Evolutionary conservation across 1,140 invertebrate genomes (phyloP).

Genomic region (Lepidurus apus): DNA sequence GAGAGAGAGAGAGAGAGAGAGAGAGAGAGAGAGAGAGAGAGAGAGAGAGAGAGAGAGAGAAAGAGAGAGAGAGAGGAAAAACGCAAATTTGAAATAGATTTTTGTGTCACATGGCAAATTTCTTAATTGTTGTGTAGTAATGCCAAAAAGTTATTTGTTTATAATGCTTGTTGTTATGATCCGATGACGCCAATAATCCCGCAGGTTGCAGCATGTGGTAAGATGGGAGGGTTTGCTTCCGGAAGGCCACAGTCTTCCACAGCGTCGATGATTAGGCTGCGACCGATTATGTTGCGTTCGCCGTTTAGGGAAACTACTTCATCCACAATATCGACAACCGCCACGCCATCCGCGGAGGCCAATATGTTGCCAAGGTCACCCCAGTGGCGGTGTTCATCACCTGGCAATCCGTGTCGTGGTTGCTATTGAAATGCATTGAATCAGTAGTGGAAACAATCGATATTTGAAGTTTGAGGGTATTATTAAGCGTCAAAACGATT

Average conservation of each 20-base stretch:
- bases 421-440: slow-evolving; percentile 47
- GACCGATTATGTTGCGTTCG: slow-evolving; percentile 63
- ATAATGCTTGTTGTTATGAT: neutral
- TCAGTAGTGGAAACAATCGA: neutral
- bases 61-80: neutral
- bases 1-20: too few relatives aligned
- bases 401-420: slow-evolving; percentile 62
- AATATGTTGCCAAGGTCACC: slow-evolving; percentile 86
- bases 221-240: slow-evolving; percentile 59
- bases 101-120: neutral
- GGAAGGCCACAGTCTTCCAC: slow-evolving; percentile 65
- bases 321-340: slow-evolving; percentile 59
- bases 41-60: too few relatives aligned
- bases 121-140: neutral
- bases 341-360: slow-evolving; percentile 55
- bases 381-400: slow-evolving; percentile 65
- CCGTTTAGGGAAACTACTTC: slow-evolving; percentile 56
- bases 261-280: slow-evolving; percentile 70
- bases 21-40: too few relatives aligned
- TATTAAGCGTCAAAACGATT: too few relatives aligned
- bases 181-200: slow-evolving; percentile 56
- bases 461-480: neutral
- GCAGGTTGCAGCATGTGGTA: slow-evolving; percentile 66
- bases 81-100: slow-evolving; percentile 18
- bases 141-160: neutral